Base-by-base conservation (phyloP, 2,888 invertebrate genomes). In the Xestia c-nigrum region DNA sequence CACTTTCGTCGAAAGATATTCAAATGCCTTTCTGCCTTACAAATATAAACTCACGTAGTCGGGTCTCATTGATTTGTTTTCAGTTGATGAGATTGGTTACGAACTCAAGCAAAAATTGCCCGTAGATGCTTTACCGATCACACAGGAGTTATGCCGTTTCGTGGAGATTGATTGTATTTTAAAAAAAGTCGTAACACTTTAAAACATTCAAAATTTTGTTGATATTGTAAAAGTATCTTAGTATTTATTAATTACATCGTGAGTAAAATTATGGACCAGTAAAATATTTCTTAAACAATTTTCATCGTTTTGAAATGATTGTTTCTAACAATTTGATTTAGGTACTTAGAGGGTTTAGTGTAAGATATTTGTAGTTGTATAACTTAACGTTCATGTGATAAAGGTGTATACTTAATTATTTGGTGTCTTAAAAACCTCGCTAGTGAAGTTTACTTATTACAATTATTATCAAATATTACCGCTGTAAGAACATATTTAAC, bases 321-420 rank as follows among this genome's bases (percentile, higher is more conserved):
- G 46, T 69, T 79, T 79, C 63, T 69, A 80, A 81, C n/a, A 69
- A 83, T 76, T 74, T 86, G 71, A 73, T 76, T 76, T 84, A 82
- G 81, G 75, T 84, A 87, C 84, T 87, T 85, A 86, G 79, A 89
- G 81, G 81, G 82, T 81, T 81, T 89, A 89, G 76, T 55, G 61
- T 88, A 85, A 85, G 84, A 75, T 84, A 79, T 72, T 78, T 70
- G 69, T 85, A 87, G 79, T 85, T 83, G 10, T 77, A 82, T 87
- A 83, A 78, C 83, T 81, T 85, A 83, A 90, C 78, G 81, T 88
- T 83, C 80, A 90, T 91, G 90, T 92, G 91, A 92, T 92, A 91
- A 89, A 85, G 84, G 84, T 89, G 87, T 90, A 90, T 89, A 90
- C 87, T 90, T 88, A 90, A 89, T 79, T 87, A 85, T 79, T 87